phyloP scores from a whole-genome alignment of 1,140 invertebrate genomes.

The Telenomus remus region DNA sequence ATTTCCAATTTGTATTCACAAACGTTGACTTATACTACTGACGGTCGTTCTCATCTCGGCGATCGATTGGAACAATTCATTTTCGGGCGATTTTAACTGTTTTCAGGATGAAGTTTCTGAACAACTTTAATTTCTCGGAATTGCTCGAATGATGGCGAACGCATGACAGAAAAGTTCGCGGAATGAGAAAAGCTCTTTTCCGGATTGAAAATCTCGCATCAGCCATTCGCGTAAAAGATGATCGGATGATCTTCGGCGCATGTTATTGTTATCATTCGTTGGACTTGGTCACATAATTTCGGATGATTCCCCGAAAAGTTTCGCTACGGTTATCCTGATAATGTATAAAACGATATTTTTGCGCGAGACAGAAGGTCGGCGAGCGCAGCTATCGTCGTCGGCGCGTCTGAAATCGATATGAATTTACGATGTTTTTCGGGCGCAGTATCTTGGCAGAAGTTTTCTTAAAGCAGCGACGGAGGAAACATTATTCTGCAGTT shows the following conservation, averaged over 20 bases:
- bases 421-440: constrained; percentile 74
- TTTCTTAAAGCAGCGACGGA: constrained; percentile 67
- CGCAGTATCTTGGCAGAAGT: constrained; percentile 67
- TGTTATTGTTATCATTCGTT: constrained; percentile 44
- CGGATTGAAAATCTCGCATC: constrained; percentile 28
- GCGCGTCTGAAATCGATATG: constrained; percentile 67
- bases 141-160: not conserved
- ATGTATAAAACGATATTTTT: constrained; percentile 58
- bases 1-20: too few relatives aligned
- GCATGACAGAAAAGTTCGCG: constrained; percentile 14
- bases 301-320: constrained; percentile 45
- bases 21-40: too few relatives aligned
- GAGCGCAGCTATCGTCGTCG: constrained; percentile 39
- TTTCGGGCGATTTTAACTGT: too few relatives aligned
- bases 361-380: constrained; percentile 50
- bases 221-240: constrained; percentile 32
- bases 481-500: constrained; percentile 68
- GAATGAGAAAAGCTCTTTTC: constrained; percentile 27
- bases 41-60: too few relatives aligned
- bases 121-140: constrained; percentile 1
- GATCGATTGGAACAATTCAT: too few relatives aligned
- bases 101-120: too few relatives aligned
- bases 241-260: constrained; percentile 33
- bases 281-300: constrained; percentile 43
- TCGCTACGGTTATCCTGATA: constrained; percentile 42